Percentiles rank a stretch among this genome's conserved stretches.
phyloP scores from a whole-genome alignment of 2,113 vertebrate genomes.

The Oncorhynchus gorbuscha region DNA sequence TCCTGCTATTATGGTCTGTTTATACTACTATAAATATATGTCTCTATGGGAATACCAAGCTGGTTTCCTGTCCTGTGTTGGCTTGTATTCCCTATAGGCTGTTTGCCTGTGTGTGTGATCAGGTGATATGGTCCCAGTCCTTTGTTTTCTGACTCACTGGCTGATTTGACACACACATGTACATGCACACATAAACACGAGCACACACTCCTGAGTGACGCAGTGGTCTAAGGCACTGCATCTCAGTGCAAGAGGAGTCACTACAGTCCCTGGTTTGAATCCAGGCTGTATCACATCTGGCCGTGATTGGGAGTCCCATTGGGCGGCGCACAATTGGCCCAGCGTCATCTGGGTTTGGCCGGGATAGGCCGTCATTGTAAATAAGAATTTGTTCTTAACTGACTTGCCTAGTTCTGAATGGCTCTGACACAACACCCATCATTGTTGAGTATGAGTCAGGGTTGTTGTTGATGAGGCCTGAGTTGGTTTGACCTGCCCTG shows the following conservation, averaged over 20 bases:
- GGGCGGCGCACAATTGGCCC: too few relatives aligned
- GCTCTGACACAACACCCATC: neutral
- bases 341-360: too few relatives aligned
- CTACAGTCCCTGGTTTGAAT: too few relatives aligned
- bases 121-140: constrained; percentile 16
- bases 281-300: too few relatives aligned
- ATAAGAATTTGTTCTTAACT: neutral
- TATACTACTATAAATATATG: constrained; percentile 58
- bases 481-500: neutral
- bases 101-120: neutral
- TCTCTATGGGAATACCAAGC: constrained; percentile 36
- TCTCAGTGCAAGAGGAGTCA: too few relatives aligned
- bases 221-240: too few relatives aligned
- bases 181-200: neutral
- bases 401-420: too few relatives aligned
- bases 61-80: constrained; percentile 27
- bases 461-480: neutral
- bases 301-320: too few relatives aligned
- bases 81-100: constrained; percentile 19
- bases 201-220: neutral
- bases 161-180: neutral
- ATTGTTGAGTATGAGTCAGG: neutral
- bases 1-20: constrained; percentile 65
- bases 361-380: too few relatives aligned
- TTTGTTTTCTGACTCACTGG: neutral